Evolutionary conservation across 2,113 vertebrate genomes (phyloP), one percentile per base, ranked within the genome.

Genomic region (Vimba vimba): DNA sequence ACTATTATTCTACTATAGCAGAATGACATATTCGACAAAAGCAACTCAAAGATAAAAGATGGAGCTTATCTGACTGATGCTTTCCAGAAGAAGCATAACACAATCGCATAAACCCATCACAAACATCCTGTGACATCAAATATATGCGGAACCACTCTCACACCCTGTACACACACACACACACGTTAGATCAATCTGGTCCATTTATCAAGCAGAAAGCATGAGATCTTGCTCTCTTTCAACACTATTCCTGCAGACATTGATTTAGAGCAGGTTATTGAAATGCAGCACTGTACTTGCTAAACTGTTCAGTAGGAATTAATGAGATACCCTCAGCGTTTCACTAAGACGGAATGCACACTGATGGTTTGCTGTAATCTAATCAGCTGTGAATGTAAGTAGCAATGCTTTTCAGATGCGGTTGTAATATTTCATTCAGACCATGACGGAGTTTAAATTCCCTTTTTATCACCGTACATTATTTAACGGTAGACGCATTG

Each of bases 251-350:
- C 80, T 27, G 25, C 76, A 71, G 55, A 84, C 60, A 69, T 60
- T 85, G 88, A 86, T 69, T 64, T 85, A 66, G 57, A 50, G 62
- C 64, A 64, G 66, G 45, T 30, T 71, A 88, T 79, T 81, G 69
- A 84, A 64, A 86, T 84, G 82, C 88, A 84, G 47, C 57, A 59
- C 71, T 78, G 52, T 73, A 76, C 77, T 30, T 68, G 60, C 59
- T 57, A 39, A 50, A 71, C 60, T 66, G 47, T 64, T 86, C 82
- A 81, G 74, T 25, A 59, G 43, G 50, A 85, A 83, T 89, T 73
- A 85, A 80, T 85, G 85, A 85, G 74, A 59, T 39, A 59, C 60
- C 43, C 47, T 82, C 73, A 25, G 45, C 2, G 60, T 36, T 57
- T 79, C 71, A 62, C 60, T 39, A 74, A 43, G 60, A 69, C 33